These are phyloP conservation scores for Drosophila mercatorum DNA, from an alignment of 2,888 invertebrate genomes.

Conservation along the genomic window DNA sequence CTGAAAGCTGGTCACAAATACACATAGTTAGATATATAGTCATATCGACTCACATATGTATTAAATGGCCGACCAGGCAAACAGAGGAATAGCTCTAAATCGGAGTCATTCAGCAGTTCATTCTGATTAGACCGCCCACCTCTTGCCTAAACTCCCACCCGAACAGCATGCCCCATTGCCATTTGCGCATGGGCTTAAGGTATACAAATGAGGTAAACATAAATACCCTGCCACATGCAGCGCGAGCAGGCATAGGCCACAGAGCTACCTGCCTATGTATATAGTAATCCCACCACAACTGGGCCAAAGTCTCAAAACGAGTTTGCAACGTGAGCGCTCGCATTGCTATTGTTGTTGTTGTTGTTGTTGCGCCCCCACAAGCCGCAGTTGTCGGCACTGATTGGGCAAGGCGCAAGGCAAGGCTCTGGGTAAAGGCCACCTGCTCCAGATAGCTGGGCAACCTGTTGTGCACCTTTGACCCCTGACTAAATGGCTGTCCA, in stretches of 20 bases:
- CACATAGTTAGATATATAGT: no score
- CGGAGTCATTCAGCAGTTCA: background rate
- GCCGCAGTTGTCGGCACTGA: conserved; percentile 26
- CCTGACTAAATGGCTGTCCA: background rate
- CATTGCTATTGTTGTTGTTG: conserved; percentile 20
- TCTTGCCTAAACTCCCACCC: no score
- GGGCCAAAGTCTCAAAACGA: conserved; percentile 64
- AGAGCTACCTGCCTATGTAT: conserved; percentile 23
- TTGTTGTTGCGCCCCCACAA: conserved; percentile 51
- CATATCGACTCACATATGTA: no score
- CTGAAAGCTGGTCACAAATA: no score
- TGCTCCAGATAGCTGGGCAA: conserved; percentile 69
- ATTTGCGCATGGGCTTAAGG: background rate
- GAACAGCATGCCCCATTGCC: background rate
- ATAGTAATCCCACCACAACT: conserved; percentile 51
- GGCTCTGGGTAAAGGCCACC: conserved; percentile 71
- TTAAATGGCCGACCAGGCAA: no score
- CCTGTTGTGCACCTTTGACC: conserved; percentile 73
- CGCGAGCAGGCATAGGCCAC: conserved; percentile 1
- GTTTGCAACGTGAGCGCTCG: conserved; percentile 60
- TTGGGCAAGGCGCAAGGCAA: conserved; percentile 49
- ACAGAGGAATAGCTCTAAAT: background rate
- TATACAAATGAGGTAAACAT: conserved; percentile 8
- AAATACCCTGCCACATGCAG: conserved; percentile 21
- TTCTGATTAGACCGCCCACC: background rate